These are phyloP conservation scores for Drosophila percnosoma DNA, from an alignment of 2,888 invertebrate genomes.

Conservation along the genomic window DNA sequence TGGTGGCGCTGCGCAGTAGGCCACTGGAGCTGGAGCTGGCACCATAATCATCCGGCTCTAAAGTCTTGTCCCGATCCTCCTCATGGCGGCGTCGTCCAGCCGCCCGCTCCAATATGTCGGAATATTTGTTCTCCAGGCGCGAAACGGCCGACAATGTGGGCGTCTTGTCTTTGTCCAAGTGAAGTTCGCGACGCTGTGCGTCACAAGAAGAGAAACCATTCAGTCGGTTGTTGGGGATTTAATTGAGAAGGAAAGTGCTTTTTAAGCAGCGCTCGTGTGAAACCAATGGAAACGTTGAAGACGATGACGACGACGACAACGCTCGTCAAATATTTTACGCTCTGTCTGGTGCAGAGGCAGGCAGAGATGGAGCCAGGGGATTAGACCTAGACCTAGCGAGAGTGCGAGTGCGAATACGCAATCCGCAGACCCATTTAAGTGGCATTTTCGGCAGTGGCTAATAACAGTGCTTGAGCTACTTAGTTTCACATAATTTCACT, in stretches of 20 bases:
- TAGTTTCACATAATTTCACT: conserved; percentile 69
- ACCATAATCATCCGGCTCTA: conserved; percentile 87
- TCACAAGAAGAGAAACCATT: conserved; percentile 64
- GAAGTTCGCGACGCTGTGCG: conserved; percentile 78
- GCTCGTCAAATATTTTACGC: conserved; percentile 61
- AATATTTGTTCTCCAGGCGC: conserved; percentile 92
- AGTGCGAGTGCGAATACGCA: conserved; percentile 11
- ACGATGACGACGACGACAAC: conserved; percentile 21
- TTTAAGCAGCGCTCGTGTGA: conserved; percentile 75
- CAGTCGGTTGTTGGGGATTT: conserved; percentile 44
- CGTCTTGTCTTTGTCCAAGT: conserved; percentile 84
- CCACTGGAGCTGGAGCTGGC: conserved; percentile 72
- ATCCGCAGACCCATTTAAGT: conserved; percentile 54
- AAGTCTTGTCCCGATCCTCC: conserved; percentile 88
- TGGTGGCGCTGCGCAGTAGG: conserved; percentile 90
- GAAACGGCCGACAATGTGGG: conserved; percentile 87
- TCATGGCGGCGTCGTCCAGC: conserved; percentile 86
- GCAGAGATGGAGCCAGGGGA: conserved; percentile 26
- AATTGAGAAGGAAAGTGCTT: conserved; percentile 73
- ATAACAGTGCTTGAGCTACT: conserved; percentile 62
- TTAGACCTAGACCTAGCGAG: conserved; percentile 33
- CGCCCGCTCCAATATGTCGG: conserved; percentile 90
- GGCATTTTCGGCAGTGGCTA: conserved; percentile 68
- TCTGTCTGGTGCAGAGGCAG: conserved; percentile 47
- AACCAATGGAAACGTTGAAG: conserved; percentile 69